Conservation (phyloP, 2,797 vertebrate genomes). For the Eulemur rubriventer region DNA sequence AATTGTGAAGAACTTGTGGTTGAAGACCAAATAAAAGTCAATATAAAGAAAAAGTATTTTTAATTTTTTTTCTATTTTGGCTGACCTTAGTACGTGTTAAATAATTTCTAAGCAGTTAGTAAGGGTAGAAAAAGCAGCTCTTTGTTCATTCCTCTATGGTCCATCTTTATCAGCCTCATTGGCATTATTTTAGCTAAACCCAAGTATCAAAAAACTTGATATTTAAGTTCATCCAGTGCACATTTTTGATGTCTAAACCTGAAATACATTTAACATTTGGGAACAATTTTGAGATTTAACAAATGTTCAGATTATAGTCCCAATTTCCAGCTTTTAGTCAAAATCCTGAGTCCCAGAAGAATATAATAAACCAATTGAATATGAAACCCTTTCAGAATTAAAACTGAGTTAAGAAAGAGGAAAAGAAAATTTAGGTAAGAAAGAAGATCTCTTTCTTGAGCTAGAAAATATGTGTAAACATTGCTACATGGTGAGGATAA, state of each 20-base stretch:
- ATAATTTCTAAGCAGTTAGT: too few species aligned
- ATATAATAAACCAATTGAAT: neutral
- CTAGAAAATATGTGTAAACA: neutral
- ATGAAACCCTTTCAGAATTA: neutral
- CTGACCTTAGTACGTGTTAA: neutral
- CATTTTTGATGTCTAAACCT: neutral
- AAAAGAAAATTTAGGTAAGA: neutral
- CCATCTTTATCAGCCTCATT: neutral
- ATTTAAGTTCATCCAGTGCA: neutral
- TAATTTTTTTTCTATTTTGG: neutral
- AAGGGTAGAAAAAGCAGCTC: neutral
- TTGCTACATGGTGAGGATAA: neutral
- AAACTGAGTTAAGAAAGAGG: neutral
- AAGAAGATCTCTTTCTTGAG: neutral
- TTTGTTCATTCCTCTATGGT: accelerated
- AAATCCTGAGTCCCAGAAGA: neutral
- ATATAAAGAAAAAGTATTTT: neutral
- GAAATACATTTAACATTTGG: neutral
- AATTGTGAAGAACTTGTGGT: neutral
- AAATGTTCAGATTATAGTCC: neutral
- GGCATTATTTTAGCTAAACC: neutral
- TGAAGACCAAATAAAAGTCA: neutral
- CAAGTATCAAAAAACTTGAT: neutral
- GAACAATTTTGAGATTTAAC: neutral
- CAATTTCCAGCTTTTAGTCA: neutral